Conservation (phyloP, 2,888 invertebrate species). For the Brachyopa scutellaris region DNA sequence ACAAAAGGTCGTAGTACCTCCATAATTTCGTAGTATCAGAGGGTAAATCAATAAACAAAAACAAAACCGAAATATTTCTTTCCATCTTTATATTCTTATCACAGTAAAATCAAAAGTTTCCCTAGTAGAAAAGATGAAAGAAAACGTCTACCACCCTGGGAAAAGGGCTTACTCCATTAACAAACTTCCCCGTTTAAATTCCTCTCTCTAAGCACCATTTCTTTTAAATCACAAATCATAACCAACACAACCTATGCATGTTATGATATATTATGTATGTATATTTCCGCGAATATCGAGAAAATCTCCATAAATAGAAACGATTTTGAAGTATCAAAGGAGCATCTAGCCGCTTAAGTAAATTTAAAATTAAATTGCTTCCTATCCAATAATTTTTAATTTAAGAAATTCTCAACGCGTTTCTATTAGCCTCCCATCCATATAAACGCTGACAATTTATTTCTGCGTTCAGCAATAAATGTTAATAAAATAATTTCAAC, state of each 20-base stretch:
- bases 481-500: conserved; percentile 31
- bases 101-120: too few species aligned
- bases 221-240: not conserved
- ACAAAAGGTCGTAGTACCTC: too few species aligned
- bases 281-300: not conserved
- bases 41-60: too few species aligned
- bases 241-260: not conserved
- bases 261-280: too few species aligned
- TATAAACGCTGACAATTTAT: not conserved
- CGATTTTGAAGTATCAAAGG: not conserved
- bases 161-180: too few species aligned
- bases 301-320: not conserved
- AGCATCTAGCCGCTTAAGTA: not conserved
- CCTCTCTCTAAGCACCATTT: too few species aligned
- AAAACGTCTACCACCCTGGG: too few species aligned
- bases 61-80: too few species aligned
- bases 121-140: too few species aligned
- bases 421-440: not conserved
- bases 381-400: conserved; percentile 24
- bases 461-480: conserved; percentile 20
- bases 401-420: conserved; percentile 5
- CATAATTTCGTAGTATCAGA: too few species aligned
- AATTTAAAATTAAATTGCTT: conserved; percentile 9
- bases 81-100: too few species aligned
- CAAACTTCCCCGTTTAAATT: too few species aligned